phyloP scores from a whole-genome alignment of 1,140 invertebrate genomes.

The Meloidogyne chitwoodi region DNA sequence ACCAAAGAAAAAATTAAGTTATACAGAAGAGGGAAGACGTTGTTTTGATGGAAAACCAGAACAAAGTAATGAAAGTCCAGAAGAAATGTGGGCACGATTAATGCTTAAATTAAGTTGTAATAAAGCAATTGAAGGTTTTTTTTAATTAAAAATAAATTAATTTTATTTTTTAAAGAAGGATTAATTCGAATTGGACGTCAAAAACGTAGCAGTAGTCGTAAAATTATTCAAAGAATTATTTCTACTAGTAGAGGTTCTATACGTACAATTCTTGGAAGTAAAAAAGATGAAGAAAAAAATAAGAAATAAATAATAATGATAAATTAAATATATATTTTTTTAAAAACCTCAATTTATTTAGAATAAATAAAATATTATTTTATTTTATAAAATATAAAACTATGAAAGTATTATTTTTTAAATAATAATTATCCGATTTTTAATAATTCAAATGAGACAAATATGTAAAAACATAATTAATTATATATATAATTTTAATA shows the following conservation, averaged over 20 bases:
- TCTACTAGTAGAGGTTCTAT: slow-evolving; percentile 6
- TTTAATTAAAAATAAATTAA: not conserved
- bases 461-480: too few species aligned
- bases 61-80: not conserved
- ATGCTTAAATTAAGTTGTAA: slow-evolving; percentile 17
- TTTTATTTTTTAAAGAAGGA: not conserved
- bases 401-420: too few species aligned
- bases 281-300: not conserved
- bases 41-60: slow-evolving; percentile 14
- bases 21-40: slow-evolving; percentile 2
- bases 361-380: too few species aligned
- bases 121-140: slow-evolving; percentile 11
- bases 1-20: slow-evolving; percentile 14
- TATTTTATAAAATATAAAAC: too few species aligned
- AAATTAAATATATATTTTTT: not conserved
- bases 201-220: slow-evolving; percentile 7
- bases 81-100: slow-evolving; percentile 14
- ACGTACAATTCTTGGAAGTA: not conserved
- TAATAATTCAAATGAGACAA: too few species aligned
- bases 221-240: slow-evolving; percentile 7
- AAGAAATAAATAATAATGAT: not conserved
- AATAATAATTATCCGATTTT: too few species aligned
- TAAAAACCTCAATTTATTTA: too few species aligned
- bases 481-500: too few species aligned
- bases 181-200: not conserved